A percentile compares a stretch with the other conserved stretches of the same genome.
Evolutionary conservation across 1,140 invertebrate genomes (phyloP).

Genomic region (Anastrepha obliqua): DNA sequence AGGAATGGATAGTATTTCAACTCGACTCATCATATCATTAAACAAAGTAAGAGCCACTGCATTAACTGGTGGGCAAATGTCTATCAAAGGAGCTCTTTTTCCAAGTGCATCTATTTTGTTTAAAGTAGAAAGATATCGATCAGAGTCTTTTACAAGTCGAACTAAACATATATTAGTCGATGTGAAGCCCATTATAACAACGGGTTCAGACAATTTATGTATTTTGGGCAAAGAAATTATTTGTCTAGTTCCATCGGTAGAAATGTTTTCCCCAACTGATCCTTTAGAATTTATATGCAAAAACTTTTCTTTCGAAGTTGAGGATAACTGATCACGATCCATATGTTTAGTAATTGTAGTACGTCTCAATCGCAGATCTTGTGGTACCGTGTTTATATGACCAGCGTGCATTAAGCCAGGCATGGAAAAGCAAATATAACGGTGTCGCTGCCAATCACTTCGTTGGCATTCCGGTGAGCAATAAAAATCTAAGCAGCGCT

Average conservation of each 20-base stretch:
- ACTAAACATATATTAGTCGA: constrained; percentile 64
- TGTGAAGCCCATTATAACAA: constrained; percentile 58
- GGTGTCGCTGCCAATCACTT: constrained; percentile 56
- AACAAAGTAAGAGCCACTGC: constrained; percentile 55
- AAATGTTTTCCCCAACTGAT: background rate
- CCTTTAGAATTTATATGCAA: background rate
- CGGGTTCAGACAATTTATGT: background rate
- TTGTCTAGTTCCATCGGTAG: too few relatives aligned
- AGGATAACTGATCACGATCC: too few relatives aligned
- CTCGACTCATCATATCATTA: constrained; percentile 58
- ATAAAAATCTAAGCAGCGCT: constrained; percentile 56
- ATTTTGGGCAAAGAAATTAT: too few relatives aligned
- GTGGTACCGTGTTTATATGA: background rate
- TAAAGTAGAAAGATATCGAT: constrained; percentile 56
- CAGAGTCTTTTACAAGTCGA: constrained; percentile 59
- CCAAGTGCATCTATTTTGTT: constrained; percentile 61
- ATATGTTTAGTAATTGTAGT: too few relatives aligned
- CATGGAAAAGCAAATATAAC: constrained; percentile 57
- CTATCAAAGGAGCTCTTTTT: constrained; percentile 42
- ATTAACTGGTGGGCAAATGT: background rate
- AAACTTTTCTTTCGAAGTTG: background rate
- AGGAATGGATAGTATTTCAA: constrained; percentile 54
- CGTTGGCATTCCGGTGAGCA: constrained; percentile 54
- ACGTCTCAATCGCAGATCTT: too few relatives aligned
- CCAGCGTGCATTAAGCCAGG: background rate